Percentiles rank a stretch among this genome's conserved stretches.
phyloP scores from a whole-genome alignment of 2,113 vertebrate species.

The Thunnus thynnus region DNA sequence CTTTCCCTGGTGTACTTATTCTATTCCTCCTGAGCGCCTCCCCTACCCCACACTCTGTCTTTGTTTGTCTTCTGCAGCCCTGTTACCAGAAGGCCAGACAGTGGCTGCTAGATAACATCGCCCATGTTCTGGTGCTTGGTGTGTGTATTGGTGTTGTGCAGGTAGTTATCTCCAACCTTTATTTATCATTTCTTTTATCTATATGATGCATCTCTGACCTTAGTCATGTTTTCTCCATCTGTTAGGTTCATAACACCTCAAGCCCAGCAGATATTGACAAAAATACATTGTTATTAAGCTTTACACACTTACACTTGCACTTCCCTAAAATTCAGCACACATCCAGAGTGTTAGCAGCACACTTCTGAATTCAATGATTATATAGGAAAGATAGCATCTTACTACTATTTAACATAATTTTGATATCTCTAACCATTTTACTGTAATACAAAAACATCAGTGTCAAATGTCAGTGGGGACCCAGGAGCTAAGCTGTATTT shows the following conservation, averaged over 20 bases:
- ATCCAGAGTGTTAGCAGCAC: no score
- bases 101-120: slow-evolving; percentile 87
- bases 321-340: no score
- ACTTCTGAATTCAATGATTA: no score
- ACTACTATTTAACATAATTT: no score
- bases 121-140: slow-evolving; percentile 87
- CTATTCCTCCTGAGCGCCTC: no score
- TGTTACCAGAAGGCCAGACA: slow-evolving; percentile 88
- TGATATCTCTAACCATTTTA: no score
- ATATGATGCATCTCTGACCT: neutral
- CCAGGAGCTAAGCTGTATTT: no score
- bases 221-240: neutral
- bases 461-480: no score
- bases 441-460: no score
- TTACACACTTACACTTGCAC: neutral
- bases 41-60: neutral
- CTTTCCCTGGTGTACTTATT: no score
- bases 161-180: slow-evolving; percentile 69
- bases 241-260: neutral
- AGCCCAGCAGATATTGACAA: neutral
- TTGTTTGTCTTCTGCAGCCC: slow-evolving; percentile 71
- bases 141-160: slow-evolving; percentile 88
- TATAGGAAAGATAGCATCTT: no score
- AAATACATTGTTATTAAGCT: neutral
- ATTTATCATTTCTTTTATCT: no score